These are phyloP conservation scores for Atherinosoma microstoma DNA, from an alignment of 2,797 vertebrate genomes.

Conservation along the genomic window DNA sequence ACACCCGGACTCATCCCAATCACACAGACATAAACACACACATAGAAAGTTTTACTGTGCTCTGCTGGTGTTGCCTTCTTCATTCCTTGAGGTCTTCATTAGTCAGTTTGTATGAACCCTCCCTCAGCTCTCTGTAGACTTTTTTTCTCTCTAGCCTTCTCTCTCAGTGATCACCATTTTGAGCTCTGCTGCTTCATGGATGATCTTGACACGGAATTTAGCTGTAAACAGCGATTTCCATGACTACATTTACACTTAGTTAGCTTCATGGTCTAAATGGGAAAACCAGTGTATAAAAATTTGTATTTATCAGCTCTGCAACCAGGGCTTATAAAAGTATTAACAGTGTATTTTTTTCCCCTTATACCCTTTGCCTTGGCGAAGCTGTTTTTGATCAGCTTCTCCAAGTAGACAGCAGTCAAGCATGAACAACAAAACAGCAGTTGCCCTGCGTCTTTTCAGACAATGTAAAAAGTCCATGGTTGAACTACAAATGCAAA, in stretches of 20 bases:
- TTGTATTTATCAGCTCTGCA: slow-evolving; percentile 28
- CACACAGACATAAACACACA: slow-evolving; percentile 33
- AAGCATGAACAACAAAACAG: slow-evolving; percentile 48
- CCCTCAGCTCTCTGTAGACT: slow-evolving; percentile 22
- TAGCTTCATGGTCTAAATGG: slow-evolving; percentile 33
- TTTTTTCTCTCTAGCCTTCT: background rate
- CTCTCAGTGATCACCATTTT: slow-evolving; percentile 44
- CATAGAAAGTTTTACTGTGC: slow-evolving; percentile 50
- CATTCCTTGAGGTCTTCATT: slow-evolving; percentile 72
- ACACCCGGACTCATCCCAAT: slow-evolving; percentile 18
- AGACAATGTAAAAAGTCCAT: slow-evolving; percentile 41
- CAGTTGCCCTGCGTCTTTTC: slow-evolving; percentile 39
- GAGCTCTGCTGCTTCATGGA: slow-evolving; percentile 33
- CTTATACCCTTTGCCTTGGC: slow-evolving; percentile 33
- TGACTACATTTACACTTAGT: slow-evolving; percentile 29
- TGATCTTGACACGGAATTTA: slow-evolving; percentile 23
- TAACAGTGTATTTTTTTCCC: slow-evolving; percentile 54
- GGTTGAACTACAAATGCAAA: slow-evolving; percentile 47
- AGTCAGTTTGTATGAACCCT: slow-evolving; percentile 46
- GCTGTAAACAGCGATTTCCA: slow-evolving; percentile 35
- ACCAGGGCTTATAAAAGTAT: slow-evolving; percentile 57
- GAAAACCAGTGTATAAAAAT: slow-evolving; percentile 55
- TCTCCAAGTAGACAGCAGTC: slow-evolving; percentile 48
- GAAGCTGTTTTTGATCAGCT: slow-evolving; percentile 31
- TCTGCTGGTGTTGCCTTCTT: slow-evolving; percentile 67